Base-by-base conservation (phyloP, 2,113 vertebrate genomes). In the Zootoca vivipara region DNA sequence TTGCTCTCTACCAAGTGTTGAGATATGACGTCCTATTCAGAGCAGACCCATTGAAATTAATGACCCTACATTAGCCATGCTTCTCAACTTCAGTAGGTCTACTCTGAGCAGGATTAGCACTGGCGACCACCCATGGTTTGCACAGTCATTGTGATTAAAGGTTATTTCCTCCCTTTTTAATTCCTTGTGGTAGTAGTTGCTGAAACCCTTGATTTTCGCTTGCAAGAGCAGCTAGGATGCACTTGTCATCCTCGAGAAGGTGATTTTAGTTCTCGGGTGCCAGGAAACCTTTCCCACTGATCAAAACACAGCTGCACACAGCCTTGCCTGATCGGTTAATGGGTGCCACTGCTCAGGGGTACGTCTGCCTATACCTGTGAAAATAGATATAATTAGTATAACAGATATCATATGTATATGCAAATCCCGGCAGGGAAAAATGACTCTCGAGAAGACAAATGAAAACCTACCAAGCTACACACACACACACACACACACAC, bases 261-360 rank as follows among this genome's bases (percentile, higher is more conserved):
- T 95, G 96, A 96, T 97, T 97, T 96, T 90, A 95, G 95, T 89
- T 94, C 95, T 95, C 0, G 0, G 92, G 85, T 96, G 96, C 96
- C 97, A 97, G 91, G 91, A 96, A 97, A 90, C 91, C 94, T 95
- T 95, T 97, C 90, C 15, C 4, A 78, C 93, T 94, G 94, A 97
- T 97, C 97, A 97, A 97, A 97, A 97, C 97, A 97, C 97, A 97
- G 97, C 96, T 97, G 97, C 91, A 91, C 52, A 90, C 52, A 87
- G 92, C 89, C 95, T 95, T 46, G 35, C 81, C 91, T 93, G 95
- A 94, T 95, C 93, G 94, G 93, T 95, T 97, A 95, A 96, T 75
- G 95, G 94, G 94, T 93, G 94, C 94, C 94, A 93, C 92, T 91
- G 82, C 93, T 89, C 94, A 9, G 80, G 95, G 93, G 22, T 94